Evolutionary conservation across 2,797 vertebrate genomes (phyloP), one percentile per base, ranked within the genome.

Genomic region (Sebastiscus tertius): DNA sequence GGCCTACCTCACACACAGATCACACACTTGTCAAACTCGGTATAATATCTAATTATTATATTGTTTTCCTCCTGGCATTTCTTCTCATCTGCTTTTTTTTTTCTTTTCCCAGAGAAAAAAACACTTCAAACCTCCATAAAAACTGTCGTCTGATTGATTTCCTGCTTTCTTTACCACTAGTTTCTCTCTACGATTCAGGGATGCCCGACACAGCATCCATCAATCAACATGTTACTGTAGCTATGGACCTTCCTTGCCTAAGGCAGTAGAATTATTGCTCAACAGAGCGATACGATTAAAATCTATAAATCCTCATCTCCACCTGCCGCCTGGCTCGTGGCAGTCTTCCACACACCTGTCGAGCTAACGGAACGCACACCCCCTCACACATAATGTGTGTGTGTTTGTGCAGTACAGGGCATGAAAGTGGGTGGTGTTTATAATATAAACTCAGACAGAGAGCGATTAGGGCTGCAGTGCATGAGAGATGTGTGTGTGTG

Each of bases 251-350:
- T 85, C 67, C 27, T 85, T 77, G 86, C 92, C 89, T 74, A 5
- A 77, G 90, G 93, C 93, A 61, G 49, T 87, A 89, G 82, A 95
- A 94, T 94, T 93, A 95, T 95, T 95, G 89, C 92, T 92, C 90
- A 96, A 95, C 91, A 93, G 71, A 81, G 82, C 82, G 79, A 90
- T 89, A 84, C 36, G 92, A 96, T 94, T 95, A 92, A 94, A 94
- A 95, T 95, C 95, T 95, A 94, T 93, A 95, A 94, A 94, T 95
- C 89, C 93, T 87, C 93, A 88, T 87, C 91, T 87, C 79, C 94
- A 95, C 94, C 94, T 95, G 95, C 92, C n/a, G 91, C 92, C 87
- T 92, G 92, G 89, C 92, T 92, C 90, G 92, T 93, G 93, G 91
- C 91, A 90, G 86, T 80, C 84, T 74, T 84, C 82, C 86, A 89